Evolutionary conservation across 2,113 vertebrate genomes (phyloP).

Genomic region (Pardalotus punctatus): DNA sequence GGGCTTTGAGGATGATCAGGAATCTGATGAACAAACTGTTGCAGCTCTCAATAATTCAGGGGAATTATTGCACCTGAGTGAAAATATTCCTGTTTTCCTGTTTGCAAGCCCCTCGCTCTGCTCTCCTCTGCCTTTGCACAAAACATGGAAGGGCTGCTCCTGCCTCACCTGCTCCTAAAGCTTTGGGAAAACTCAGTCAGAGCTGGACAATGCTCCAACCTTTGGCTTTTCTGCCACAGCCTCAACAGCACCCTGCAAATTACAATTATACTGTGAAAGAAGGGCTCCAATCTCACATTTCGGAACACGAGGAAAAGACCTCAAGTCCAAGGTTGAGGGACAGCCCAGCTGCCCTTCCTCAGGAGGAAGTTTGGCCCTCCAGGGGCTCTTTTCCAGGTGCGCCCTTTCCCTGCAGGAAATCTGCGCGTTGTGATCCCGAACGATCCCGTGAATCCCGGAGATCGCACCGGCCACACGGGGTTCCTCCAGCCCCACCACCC

Average conservation of each 20-base stretch:
- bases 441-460: not conserved
- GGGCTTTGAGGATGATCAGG: not conserved
- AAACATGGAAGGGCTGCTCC: not conserved
- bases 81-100: not conserved
- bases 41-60: not conserved
- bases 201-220: not conserved
- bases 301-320: not conserved
- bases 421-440: not conserved
- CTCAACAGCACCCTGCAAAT: not conserved
- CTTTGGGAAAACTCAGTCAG: not conserved
- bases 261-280: not conserved
- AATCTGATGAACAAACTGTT: not conserved
- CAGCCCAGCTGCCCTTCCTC: not conserved
- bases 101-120: not conserved
- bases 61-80: not conserved
- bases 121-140: not conserved
- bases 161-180: not conserved
- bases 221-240: not conserved
- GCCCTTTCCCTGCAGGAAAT: not conserved
- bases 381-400: not conserved
- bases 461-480: accelerated
- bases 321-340: not conserved
- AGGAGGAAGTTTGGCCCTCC: not conserved
- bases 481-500: not conserved
- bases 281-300: not conserved